Evolutionary conservation across 2,113 vertebrate genomes (phyloP).

Genomic region (Athene noctua): DNA sequence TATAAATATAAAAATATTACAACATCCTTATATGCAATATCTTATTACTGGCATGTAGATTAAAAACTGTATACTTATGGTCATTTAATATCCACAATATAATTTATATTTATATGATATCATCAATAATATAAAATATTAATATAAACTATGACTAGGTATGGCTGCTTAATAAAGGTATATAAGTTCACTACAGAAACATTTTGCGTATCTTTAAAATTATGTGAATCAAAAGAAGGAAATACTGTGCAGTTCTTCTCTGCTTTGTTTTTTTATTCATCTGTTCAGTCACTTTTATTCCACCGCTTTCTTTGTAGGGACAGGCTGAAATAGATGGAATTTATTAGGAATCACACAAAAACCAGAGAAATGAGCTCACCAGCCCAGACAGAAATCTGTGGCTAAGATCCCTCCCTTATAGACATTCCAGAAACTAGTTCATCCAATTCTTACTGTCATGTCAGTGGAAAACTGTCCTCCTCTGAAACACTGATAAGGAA

Average conservation of each 20-base stretch:
- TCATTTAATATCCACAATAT: not conserved
- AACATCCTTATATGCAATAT: not conserved
- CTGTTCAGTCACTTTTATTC: not conserved
- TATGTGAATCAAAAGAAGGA: not conserved
- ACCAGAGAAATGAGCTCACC: not conserved
- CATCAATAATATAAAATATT: not conserved
- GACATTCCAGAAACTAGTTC: not conserved
- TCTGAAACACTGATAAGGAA: conserved; percentile 1
- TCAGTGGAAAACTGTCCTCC: not conserved
- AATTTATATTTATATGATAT: not conserved
- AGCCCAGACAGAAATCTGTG: not conserved
- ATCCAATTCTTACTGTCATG: not conserved
- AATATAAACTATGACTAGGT: not conserved
- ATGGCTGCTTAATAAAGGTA: not conserved
- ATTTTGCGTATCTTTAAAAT: not conserved
- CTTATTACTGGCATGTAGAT: not conserved
- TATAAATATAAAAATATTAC: not conserved
- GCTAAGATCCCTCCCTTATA: not conserved
- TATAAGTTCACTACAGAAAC: not conserved
- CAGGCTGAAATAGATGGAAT: not conserved
- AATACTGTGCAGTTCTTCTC: not conserved
- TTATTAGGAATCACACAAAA: not conserved
- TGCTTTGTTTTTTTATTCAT: not conserved
- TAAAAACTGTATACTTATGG: not conserved
- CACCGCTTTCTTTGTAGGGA: not conserved